Base-by-base conservation (phyloP, 2,888 invertebrate genomes). In the Gandaritis pyraliata region DNA sequence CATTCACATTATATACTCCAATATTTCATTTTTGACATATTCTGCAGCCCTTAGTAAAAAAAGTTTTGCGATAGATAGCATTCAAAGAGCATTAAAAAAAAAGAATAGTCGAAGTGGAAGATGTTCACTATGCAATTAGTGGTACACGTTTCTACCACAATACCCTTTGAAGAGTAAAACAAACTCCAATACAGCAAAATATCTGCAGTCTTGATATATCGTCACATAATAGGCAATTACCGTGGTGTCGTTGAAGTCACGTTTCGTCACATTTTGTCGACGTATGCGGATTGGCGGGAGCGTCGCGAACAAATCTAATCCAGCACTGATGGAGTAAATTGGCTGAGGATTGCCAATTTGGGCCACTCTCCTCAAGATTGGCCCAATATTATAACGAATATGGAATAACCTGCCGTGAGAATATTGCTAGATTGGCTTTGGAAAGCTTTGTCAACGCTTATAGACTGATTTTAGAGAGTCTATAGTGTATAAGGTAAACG, bases 221-320 rank as follows among this genome's bases (percentile, higher is more conserved):
- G 13, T 33, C 29, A 16, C 11, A 41, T 56, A 49, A 56, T 56
- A 49, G 51, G 23, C 61, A 38, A 58, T 54, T 48, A 61, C 53
- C 47, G 16, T 12, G 56, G 10, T 4, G 2, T 16, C 36, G 47
- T 2, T 36, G 50, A 15, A 23, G 54, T 54, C 58, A 58, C 58
- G 58, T 50, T n/a, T 46, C 61, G 46, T 46, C 55, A 60, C 54
- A 36, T 50, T 33, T 53, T 45, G 48, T 53, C 50, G 46, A 46
- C 62, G 51, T 23, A 64, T 60, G 63, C 59, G 59, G 52, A 60
- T 47, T 64, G 58, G 59, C 59, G 23, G 46, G 41, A 58, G 65
- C 65, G 52, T 61, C 70, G 64, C 69, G 66, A 75, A 75, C 72
- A 78, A 83, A 83, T 83, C 75, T 74, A 80, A 81, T 68, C 54